Percentiles rank a stretch among this genome's conserved stretches.
phyloP scores from a whole-genome alignment of 2,888 invertebrate genomes.

The Trissoscelio sp. region DNA sequence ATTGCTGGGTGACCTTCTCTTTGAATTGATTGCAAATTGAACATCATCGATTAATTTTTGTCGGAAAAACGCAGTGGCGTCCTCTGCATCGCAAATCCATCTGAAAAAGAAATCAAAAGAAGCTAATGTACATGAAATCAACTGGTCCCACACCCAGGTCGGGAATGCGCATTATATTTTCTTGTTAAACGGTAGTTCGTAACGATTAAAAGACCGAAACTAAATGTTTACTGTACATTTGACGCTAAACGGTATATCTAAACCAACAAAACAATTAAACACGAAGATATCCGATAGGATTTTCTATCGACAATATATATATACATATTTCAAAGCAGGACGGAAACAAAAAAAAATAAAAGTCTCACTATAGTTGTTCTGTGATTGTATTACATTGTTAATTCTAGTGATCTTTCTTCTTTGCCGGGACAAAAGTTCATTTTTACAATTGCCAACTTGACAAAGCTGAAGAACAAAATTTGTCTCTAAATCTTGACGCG shows the following conservation, averaged over 20 bases:
- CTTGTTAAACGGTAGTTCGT: conserved; percentile 42
- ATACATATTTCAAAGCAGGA: conserved; percentile 43
- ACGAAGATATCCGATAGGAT: conserved; percentile 43
- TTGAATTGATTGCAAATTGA: background rate
- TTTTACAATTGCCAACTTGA: too few species aligned
- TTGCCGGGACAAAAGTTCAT: conserved; percentile 24
- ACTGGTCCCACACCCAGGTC: conserved; percentile 10
- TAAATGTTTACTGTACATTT: conserved; percentile 51
- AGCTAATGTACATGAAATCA: conserved; percentile 28
- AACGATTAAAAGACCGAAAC: conserved; percentile 41
- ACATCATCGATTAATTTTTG: background rate
- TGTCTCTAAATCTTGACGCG: background rate
- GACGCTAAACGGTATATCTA: conserved; percentile 48
- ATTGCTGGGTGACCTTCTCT: too few species aligned
- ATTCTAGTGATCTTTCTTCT: conserved; percentile 37
- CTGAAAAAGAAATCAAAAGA: conserved; percentile 17
- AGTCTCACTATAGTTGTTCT: conserved; percentile 44
- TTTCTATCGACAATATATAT: conserved; percentile 45
- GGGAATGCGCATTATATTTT: conserved; percentile 38
- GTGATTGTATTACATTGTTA: conserved; percentile 46
- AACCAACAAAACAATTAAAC: conserved; percentile 30
- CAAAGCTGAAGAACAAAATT: background rate
- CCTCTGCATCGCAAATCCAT: conserved; percentile 2
- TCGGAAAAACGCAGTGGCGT: conserved; percentile 10
- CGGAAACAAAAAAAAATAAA: conserved; percentile 2